Conservation (phyloP, 2,888 invertebrate genomes). For the Gonocerus acuteangulatus region DNA sequence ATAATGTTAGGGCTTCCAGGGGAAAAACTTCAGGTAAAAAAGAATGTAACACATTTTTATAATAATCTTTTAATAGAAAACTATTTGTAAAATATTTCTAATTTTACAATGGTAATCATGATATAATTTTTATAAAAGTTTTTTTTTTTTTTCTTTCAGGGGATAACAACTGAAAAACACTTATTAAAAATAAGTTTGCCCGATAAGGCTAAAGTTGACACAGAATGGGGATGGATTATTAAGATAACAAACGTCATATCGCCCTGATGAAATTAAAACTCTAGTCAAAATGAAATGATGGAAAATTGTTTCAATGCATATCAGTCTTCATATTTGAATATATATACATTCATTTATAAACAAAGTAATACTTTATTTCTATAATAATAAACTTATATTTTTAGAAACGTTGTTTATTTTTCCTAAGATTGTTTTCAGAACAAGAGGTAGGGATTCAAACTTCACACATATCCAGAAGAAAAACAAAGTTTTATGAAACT, state of each 20-base stretch:
- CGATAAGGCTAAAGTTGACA: conserved; percentile 44
- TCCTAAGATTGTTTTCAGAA: too few species aligned
- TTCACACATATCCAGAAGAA: too few species aligned
- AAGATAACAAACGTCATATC: conserved; percentile 39
- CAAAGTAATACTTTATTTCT: too few species aligned
- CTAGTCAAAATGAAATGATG: too few species aligned
- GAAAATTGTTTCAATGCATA: too few species aligned
- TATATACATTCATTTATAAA: too few species aligned
- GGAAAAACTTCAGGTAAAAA: conserved; percentile 37
- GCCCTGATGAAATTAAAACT: neutral
- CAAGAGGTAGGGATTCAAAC: too few species aligned
- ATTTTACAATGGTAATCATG: neutral
- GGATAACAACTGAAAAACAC: conserved; percentile 42
- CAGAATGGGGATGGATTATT: conserved; percentile 48
- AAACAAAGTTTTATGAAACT: too few species aligned
- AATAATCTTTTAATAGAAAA: conserved; percentile 21
- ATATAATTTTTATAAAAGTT: conserved; percentile 33
- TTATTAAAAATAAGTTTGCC: conserved; percentile 45
- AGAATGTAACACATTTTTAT: conserved; percentile 2
- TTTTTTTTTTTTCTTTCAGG: conserved; percentile 47
- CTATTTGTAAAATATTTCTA: conserved; percentile 20
- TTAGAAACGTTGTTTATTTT: too few species aligned
- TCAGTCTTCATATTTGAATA: too few species aligned
- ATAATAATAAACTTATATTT: too few species aligned
- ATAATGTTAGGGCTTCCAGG: conserved; percentile 49